Percentiles rank a stretch among this genome's conserved stretches.
Evolutionary conservation across 2,113 vertebrate species (phyloP).

Genomic region (Misgurnus mizolepis): DNA sequence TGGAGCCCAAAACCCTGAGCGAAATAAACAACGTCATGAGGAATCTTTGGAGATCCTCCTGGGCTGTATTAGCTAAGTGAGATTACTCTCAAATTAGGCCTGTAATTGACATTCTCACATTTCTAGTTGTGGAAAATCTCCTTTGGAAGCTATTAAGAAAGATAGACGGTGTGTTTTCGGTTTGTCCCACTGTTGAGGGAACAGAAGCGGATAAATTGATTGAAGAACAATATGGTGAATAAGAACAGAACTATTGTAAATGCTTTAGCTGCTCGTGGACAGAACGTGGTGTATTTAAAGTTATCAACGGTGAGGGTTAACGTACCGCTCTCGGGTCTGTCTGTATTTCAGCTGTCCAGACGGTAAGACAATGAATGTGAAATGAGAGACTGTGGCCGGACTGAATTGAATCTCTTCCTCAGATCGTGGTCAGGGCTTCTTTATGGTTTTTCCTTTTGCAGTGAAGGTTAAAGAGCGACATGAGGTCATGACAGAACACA

Average conservation of each 20-base stretch:
- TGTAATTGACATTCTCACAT: constrained; percentile 62
- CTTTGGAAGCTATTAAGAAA: constrained; percentile 7
- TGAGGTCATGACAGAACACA: constrained; percentile 51
- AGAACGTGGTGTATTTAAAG: not conserved
- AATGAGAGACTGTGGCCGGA: constrained; percentile 45
- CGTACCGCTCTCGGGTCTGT: not conserved
- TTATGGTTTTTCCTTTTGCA: constrained; percentile 41
- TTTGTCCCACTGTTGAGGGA: not conserved
- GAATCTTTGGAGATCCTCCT: constrained; percentile 61
- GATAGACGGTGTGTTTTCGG: not conserved
- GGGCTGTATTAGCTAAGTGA: constrained; percentile 55
- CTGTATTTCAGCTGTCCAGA: constrained; percentile 55
- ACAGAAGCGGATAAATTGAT: not conserved
- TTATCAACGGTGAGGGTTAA: not conserved
- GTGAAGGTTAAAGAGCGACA: constrained; percentile 42
- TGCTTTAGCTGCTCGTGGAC: constrained; percentile 9
- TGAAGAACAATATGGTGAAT: constrained; percentile 27
- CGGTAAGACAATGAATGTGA: constrained; percentile 55
- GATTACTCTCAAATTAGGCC: constrained; percentile 59
- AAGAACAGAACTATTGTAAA: not conserved
- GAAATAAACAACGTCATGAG: constrained; percentile 27
- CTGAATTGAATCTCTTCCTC: constrained; percentile 47
- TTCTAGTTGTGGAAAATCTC: constrained; percentile 47
- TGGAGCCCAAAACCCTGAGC: constrained; percentile 2
- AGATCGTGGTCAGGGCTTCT: constrained; percentile 50